A percentile compares a stretch with the other conserved stretches of the same genome.
Conservation (phyloP, 2,888 invertebrate species). For the Drosophila kuntzei region DNA sequence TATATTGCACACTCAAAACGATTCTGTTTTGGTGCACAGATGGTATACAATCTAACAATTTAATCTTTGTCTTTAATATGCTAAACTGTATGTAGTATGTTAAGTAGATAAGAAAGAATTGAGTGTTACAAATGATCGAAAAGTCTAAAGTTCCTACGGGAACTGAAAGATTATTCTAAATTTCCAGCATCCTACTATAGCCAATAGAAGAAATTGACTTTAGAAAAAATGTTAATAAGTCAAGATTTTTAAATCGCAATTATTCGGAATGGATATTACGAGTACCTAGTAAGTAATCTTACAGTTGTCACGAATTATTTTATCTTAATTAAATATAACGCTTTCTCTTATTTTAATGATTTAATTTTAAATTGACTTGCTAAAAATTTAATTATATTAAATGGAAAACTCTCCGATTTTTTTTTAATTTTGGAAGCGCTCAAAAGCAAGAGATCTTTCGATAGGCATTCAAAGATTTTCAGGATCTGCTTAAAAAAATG, state of each 20-base stretch:
- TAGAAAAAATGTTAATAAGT: background rate
- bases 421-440: too few relatives aligned
- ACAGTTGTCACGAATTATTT: too few relatives aligned
- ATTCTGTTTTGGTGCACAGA: slow-evolving; percentile 3
- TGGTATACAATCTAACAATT: slow-evolving; percentile 39
- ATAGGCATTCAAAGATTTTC: too few relatives aligned
- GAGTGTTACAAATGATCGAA: slow-evolving; percentile 19
- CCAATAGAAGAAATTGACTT: background rate
- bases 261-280: too few relatives aligned
- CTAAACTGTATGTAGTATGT: slow-evolving; percentile 29
- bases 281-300: too few relatives aligned
- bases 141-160: slow-evolving; percentile 20
- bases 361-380: background rate
- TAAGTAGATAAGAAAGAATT: slow-evolving; percentile 23
- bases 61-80: slow-evolving; percentile 23
- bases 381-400: too few relatives aligned
- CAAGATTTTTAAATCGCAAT: background rate
- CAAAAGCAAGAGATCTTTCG: too few relatives aligned
- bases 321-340: too few relatives aligned
- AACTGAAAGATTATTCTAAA: background rate
- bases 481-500: too few relatives aligned
- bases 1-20: slow-evolving; percentile 4
- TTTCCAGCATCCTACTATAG: background rate
- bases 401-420: too few relatives aligned
- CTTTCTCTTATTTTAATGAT: background rate